Base-by-base conservation (phyloP, 2,113 vertebrate species). In the Calypte anna region DNA sequence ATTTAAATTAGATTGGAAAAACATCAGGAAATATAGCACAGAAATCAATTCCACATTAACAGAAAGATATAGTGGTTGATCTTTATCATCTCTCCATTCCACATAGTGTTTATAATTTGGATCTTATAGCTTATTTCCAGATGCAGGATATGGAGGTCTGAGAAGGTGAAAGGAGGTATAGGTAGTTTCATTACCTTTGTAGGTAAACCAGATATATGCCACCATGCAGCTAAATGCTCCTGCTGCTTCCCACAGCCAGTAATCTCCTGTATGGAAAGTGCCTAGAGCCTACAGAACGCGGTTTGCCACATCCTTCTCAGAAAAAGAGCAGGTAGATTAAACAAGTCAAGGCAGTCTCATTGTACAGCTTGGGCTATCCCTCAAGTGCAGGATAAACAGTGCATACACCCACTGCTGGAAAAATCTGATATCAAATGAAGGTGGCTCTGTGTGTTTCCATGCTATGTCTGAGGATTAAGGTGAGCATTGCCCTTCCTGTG, bases 41-140 rank as follows among this genome's bases (percentile, higher is more conserved):
- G 82, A 96, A 95, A 97, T 95, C 93, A 96, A 93, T 94, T 95
- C 79, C 68, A 70, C 75, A 64, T 91, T 95, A 96, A 63, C 87
- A 77, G 79, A 72, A 94, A 93, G 82, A 90, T 83, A 70, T 15
- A 90, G 91, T 88, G 76, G 90, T 83, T 93, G 75, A 88, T 94
- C 82, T 94, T 94, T 94, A 94, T 85, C 82, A 90, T 94, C 57
- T 74, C 70, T 67, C 23, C 50, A 64, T 91, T 91, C 72, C 79
- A 69, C 61, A 43, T 50, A 50, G 43, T 63, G 38, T 81, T 72
- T 76, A 69, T 85, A 77, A 85, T 78, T 73, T 78, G 66, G 75
- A 62, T 74, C 63, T 85, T 79, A 59, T 10, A 80, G n/a, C 58
- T 93, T 93, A 73, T 82, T 89, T 94, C 70, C 74, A 96, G 3